Conservation (phyloP, 2,888 invertebrate genomes). For the Slavum lentiscoides region DNA sequence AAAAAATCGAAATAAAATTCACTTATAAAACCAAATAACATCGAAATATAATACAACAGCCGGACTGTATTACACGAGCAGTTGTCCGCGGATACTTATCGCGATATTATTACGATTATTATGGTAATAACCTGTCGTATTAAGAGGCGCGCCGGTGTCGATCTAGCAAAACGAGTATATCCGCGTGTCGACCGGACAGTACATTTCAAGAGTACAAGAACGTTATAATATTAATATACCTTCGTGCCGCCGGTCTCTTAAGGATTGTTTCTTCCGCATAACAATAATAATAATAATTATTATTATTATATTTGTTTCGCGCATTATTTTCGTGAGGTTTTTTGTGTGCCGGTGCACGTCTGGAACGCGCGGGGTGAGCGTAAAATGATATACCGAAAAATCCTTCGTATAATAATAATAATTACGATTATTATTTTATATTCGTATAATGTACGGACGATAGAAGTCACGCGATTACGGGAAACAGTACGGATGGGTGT, state of each 20-base stretch:
- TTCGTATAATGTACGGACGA: slow-evolving; percentile 11
- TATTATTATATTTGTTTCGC: slow-evolving; percentile 16
- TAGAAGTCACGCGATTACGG: slow-evolving; percentile 40
- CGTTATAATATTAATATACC: background rate
- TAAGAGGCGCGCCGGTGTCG: slow-evolving; percentile 8
- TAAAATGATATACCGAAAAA: slow-evolving; percentile 30
- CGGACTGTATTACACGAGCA: no score
- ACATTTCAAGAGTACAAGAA: background rate
- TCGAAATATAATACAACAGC: no score
- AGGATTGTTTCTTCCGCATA: background rate
- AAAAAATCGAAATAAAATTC: no score
- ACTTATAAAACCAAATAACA: no score
- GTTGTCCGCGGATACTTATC: no score
- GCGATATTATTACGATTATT: slow-evolving; percentile 4
- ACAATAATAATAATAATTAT: slow-evolving; percentile 27
- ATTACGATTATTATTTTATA: slow-evolving; percentile 21
- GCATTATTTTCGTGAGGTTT: slow-evolving; percentile 10
- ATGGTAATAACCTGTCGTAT: slow-evolving; percentile 29
- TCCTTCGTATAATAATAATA: slow-evolving; percentile 13
- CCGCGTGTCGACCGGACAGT: background rate
- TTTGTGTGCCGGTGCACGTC: background rate
- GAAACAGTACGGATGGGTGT: no score
- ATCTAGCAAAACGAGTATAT: slow-evolving; percentile 28
- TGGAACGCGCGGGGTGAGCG: background rate
- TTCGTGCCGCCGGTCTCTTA: background rate